Evolutionary conservation across 2,888 invertebrate species (phyloP), one percentile per base, ranked within the genome.

Genomic region (Cheilosia pagana): DNA sequence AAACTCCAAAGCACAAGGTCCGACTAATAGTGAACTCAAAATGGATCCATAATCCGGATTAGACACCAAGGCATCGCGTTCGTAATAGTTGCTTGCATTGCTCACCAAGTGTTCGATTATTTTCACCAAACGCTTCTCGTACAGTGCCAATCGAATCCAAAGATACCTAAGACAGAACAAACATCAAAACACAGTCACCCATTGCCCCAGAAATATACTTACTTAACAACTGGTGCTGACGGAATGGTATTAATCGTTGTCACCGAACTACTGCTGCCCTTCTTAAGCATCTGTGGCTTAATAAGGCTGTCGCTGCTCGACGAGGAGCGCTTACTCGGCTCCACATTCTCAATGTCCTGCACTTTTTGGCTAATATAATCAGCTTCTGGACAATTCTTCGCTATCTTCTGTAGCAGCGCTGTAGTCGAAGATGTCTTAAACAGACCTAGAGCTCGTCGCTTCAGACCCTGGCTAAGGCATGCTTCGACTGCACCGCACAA

Each of bases 371-470:
- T 96, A 41, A 98, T 95, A 57, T 94, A 91, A 48, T 95, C 95
- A 7, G 98, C 98, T 90, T 95, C 95, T 0, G 94, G 93, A 87
- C 94, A 94, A 86, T 95, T 93, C 92, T 98, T 98, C 76, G 96
- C 97, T 87, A 98, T 95, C 92, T 98, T 98, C 91, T 98, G 98
- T 50, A 98, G 93, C 65, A 98, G 93, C 0, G 97, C 98, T n/a
- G 98, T 98, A 0, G 98, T 98, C 28, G 97, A 97, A 87, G 96
- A 97, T 41, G 97, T 97, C 92, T 98, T 98, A 92, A 98, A 98
- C 45, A 98, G 94, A 0, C 98, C 98, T 39, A 95, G 90, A 0
- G 95, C 95, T n/a, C 95, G 92, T 4, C 95, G 92, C 1, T 95
- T 92, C 67, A 95, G 90, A 59, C 95, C 95, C 91, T 95, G 95